A percentile compares a stretch with the other conserved stretches of the same genome.
These are phyloP conservation scores for Sturnira hondurensis DNA, from an alignment of 2,113 vertebrate species.

Conservation along the genomic window DNA sequence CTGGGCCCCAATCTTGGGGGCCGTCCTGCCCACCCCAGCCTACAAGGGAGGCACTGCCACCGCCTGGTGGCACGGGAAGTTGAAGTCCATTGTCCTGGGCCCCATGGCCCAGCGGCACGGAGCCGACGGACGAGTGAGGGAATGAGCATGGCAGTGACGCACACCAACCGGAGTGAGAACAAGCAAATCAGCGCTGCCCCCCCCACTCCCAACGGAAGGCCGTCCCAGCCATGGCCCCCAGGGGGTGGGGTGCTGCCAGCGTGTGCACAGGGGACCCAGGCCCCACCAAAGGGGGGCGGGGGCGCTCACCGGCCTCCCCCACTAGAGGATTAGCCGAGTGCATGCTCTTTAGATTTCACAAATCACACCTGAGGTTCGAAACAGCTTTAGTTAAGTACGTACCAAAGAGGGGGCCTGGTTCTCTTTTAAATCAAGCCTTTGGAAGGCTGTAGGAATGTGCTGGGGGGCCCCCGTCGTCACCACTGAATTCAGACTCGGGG, in stretches of 20 bases:
- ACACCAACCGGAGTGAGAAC: background rate
- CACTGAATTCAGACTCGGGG: background rate
- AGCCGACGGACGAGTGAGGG: no score
- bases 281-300: accelerated
- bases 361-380: background rate
- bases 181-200: background rate
- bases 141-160: no score
- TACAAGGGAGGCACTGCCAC: background rate
- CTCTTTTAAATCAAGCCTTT: background rate
- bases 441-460: background rate
- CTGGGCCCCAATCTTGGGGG: background rate
- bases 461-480: background rate
- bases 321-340: accelerated
- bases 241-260: no score
- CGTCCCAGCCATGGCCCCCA: background rate
- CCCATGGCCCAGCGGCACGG: no score
- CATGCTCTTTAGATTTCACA: background rate
- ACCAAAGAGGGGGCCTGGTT: background rate
- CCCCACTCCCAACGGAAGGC: background rate
- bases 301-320: no score
- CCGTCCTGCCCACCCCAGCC: accelerated
- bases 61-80: background rate
- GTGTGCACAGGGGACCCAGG: background rate
- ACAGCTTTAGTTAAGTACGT: background rate
- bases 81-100: background rate